Conservation (phyloP, 2,888 invertebrate species). For the Pharmacophagus antenor region DNA sequence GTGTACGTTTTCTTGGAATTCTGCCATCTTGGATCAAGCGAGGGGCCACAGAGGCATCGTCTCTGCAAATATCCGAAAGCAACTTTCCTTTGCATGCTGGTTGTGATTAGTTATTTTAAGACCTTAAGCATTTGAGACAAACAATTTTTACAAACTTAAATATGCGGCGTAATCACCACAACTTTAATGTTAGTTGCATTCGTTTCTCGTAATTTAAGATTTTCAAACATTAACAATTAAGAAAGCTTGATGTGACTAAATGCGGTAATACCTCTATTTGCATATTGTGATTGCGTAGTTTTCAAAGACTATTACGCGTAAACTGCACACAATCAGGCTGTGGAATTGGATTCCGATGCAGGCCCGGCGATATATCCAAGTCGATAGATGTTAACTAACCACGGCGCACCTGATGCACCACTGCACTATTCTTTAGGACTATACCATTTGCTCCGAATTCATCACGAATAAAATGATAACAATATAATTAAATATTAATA, state of each 20-base stretch:
- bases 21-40: too few relatives aligned
- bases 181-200: too few relatives aligned
- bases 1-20: too few relatives aligned
- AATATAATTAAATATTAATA: not conserved
- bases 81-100: too few relatives aligned
- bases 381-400: conserved; percentile 47
- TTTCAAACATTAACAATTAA: too few relatives aligned
- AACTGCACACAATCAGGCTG: conserved; percentile 37
- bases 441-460: conserved; percentile 34
- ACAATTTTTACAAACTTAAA: too few relatives aligned
- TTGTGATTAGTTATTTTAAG: too few relatives aligned
- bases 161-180: too few relatives aligned
- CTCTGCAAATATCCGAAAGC: too few relatives aligned
- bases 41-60: too few relatives aligned
- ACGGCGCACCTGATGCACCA: conserved; percentile 43
- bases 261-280: conserved; percentile 4
- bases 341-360: conserved; percentile 44
- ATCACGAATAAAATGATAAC: not conserved
- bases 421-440: conserved; percentile 37
- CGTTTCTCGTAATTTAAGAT: too few relatives aligned
- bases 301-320: conserved; percentile 23
- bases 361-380: conserved; percentile 46
- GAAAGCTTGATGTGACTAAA: not conserved
- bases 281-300: conserved; percentile 16
- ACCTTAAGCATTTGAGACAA: too few relatives aligned